Base-by-base conservation (phyloP, 2,113 vertebrate genomes). In the Hyperoodon ampullatus region DNA sequence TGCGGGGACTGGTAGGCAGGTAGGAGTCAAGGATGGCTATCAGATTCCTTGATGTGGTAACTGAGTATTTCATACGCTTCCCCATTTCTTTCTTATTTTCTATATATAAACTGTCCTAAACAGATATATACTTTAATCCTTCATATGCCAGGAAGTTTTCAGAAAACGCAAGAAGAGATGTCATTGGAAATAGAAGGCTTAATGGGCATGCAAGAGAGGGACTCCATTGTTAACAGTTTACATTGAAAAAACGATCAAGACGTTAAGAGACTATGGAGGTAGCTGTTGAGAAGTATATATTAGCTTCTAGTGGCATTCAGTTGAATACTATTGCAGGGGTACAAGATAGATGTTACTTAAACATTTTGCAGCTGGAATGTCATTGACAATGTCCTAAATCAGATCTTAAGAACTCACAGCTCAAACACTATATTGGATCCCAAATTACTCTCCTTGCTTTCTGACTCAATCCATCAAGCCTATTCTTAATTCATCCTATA, bases 371-470 rank as follows among this genome's bases (percentile, higher is more conserved):
- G 21, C 58, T 88, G 60, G 8, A 35, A 19, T 72, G 18, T 83
- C 53, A 71, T 9, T 89, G 95, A 55, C 44, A 95, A 15, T 28
- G 83, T 66, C 30, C 53, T 80, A 93, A 91, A 66, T 93, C 44
- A 60, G 33, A 88, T 94, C 44, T 72, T 92, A 18, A 71, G 5
- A 93, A 66, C 55, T 93, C n/a, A 90, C 14, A 87, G 33, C 47
- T 90, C 66, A 44, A 72, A n/a, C 50, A 83, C 71, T 61, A 8
- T 24, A 71, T 50, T 42, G 91, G 35, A 84, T 60, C 70, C 93
- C 68, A 35, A 83, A 80, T 71, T 61, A 19, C 14, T 71, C 61
- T 87, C 63, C 63, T 78, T 96, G 68, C 42, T 83, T 94, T 93
- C 74, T 82, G 35, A 93, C 4, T 93, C 44, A 42, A 26, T 65